phyloP scores from a whole-genome alignment of 2,797 vertebrate genomes.

The Macropodus opercularis region DNA sequence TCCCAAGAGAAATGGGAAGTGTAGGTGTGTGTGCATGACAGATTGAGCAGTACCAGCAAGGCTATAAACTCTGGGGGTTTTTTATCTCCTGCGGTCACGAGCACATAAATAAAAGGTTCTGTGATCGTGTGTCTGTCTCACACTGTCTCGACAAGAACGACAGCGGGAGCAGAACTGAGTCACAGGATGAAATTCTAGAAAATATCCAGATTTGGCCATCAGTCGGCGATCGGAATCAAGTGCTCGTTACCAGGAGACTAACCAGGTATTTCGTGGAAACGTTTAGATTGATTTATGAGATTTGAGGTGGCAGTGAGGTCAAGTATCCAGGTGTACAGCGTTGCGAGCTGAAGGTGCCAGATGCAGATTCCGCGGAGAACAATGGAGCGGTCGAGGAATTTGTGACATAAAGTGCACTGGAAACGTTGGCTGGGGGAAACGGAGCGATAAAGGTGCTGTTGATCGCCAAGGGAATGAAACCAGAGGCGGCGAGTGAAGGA shows the following conservation, averaged over 20 bases:
- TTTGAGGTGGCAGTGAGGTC: constrained; percentile 37
- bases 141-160: constrained; percentile 2
- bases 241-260: constrained; percentile 20
- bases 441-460: constrained; percentile 36
- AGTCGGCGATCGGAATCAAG: constrained; percentile 34
- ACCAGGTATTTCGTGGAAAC: constrained; percentile 48
- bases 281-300: constrained; percentile 71
- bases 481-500: constrained; percentile 19
- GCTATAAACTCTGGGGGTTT: constrained; percentile 28
- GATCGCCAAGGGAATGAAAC: constrained; percentile 39
- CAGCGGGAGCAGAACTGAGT: not conserved
- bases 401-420: constrained; percentile 32
- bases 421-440: constrained; percentile 30
- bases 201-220: constrained; percentile 33
- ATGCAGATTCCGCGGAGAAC: constrained; percentile 30
- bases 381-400: constrained; percentile 17
- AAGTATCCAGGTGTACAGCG: constrained; percentile 56
- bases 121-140: constrained; percentile 8
- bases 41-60: constrained; percentile 14
- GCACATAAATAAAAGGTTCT: constrained; percentile 21
- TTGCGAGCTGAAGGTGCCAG: constrained; percentile 23
- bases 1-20: constrained; percentile 23
- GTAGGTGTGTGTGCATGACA: constrained; percentile 15
- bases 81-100: constrained; percentile 12
- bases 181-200: constrained; percentile 7